phyloP scores from a whole-genome alignment of 2,113 vertebrate species.

The Pseudolaguvia tuberculata region DNA sequence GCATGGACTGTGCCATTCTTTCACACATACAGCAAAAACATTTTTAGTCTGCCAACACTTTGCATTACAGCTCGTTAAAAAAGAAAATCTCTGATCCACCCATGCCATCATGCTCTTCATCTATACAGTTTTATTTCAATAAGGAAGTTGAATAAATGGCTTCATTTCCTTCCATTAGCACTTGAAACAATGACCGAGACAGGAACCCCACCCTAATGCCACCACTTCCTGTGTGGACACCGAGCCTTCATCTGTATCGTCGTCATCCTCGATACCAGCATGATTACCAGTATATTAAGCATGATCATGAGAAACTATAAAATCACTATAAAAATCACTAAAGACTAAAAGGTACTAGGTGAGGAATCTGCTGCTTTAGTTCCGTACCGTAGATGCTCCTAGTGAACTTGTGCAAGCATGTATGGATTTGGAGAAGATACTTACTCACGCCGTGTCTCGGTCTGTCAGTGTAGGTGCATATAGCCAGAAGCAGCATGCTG shows the following conservation, averaged over 20 bases:
- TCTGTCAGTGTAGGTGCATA: constrained; percentile 47
- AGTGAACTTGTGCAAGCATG: constrained; percentile 27
- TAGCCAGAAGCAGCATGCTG: constrained; percentile 46
- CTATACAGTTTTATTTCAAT: background rate
- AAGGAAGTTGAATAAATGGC: background rate
- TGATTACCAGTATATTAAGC: background rate
- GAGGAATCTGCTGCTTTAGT: background rate
- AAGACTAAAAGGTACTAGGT: background rate
- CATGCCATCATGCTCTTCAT: background rate
- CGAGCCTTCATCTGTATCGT: constrained; percentile 26
- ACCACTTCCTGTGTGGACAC: constrained; percentile 58
- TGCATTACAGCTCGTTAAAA: background rate
- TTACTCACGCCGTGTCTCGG: constrained; percentile 61
- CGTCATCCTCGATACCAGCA: constrained; percentile 7
- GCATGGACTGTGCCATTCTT: background rate
- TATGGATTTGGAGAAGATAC: constrained; percentile 55
- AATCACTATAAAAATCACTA: too few relatives aligned
- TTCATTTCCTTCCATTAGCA: background rate
- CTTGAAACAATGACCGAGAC: constrained; percentile 47
- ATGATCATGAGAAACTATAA: background rate
- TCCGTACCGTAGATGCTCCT: background rate
- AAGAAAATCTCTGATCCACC: background rate
- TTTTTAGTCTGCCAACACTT: too few relatives aligned
- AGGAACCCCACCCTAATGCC: constrained; percentile 68
- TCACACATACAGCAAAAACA: background rate